These are phyloP conservation scores for Heliocidaris erythrogramma DNA, from an alignment of 35 echinoderm and acorn worm genomes.

Conservation along the genomic window DNA sequence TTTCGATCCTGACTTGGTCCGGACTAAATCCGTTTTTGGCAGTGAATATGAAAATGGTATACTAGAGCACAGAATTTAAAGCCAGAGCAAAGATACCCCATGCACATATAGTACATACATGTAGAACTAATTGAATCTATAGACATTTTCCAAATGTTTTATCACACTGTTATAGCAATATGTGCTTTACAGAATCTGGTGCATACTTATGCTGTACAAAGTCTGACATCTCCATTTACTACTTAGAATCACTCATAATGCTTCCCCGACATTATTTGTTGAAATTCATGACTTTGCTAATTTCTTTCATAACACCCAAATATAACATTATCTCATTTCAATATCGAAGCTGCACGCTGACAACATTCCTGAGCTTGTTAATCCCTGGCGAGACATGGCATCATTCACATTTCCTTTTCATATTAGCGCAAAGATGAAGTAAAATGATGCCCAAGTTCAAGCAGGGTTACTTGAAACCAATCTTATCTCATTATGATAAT, in stretches of 20 bases:
- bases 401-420: slow-evolving; percentile 2
- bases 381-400: slow-evolving; percentile 22
- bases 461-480: not conserved
- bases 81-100: no score
- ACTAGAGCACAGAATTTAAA: no score
- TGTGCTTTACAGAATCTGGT: no score
- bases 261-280: not conserved
- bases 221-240: no score
- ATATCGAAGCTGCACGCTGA: not conserved
- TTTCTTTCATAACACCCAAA: not conserved
- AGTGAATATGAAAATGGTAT: no score
- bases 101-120: no score
- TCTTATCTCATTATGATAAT: not conserved
- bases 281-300: not conserved
- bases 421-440: not conserved
- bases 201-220: no score
- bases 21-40: no score
- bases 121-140: no score
- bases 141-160: no score
- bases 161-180: no score
- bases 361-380: slow-evolving; percentile 38
- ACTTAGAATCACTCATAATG: not conserved
- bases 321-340: not conserved
- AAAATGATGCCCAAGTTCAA: not conserved
- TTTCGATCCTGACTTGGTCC: no score